Evolutionary conservation across 1,140 invertebrate genomes (phyloP), one percentile per base, ranked within the genome.

Genomic region (Prorops nasuta): DNA sequence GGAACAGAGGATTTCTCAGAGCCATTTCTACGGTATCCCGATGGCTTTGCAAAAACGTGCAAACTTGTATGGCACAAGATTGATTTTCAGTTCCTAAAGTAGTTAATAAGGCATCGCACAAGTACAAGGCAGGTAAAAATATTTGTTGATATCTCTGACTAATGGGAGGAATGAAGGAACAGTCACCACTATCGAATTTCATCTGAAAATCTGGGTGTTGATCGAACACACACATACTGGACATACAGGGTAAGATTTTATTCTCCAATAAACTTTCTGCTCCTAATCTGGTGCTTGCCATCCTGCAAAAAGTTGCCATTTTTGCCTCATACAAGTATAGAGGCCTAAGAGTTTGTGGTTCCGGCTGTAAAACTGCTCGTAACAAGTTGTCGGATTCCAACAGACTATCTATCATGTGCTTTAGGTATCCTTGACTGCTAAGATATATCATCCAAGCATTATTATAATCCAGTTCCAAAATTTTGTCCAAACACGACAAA

Each of bases 241-340:
- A 86, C 9, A 95, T 76, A 47, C 86, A 84, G 0, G 83, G 80
- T 38, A 94, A 77, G 1, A 88, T 77, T 28, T 89, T 89, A 63
- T 88, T 86, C 54, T 87, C 83, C 8, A 96, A 63, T 6, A 95
- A 64, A 14, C 86, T 80, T 58, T 89, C 85, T 0, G 92, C 90
- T 7, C 92, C 92, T 18, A 81, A 64, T 48, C 83, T 78, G 0
- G 83, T 85, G 14, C 84, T 83, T 0, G 90, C 86, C 52, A 94
- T 80, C 60, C 89, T 80, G 7, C 84, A 84, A 12, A 96, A 80
- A 44, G 94, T 80, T 40, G 90, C 83, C 85, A 95, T 88, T 73
- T 92, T 91, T 0, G 91, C 89, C 69, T 94, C 89, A 74, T 92
- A 95, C 1, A 95, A 82, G 77, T 92, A 96, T 0, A 95, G 73